Base-by-base conservation (phyloP, 2,888 invertebrate genomes). In the Orchesellides sinensis region DNA sequence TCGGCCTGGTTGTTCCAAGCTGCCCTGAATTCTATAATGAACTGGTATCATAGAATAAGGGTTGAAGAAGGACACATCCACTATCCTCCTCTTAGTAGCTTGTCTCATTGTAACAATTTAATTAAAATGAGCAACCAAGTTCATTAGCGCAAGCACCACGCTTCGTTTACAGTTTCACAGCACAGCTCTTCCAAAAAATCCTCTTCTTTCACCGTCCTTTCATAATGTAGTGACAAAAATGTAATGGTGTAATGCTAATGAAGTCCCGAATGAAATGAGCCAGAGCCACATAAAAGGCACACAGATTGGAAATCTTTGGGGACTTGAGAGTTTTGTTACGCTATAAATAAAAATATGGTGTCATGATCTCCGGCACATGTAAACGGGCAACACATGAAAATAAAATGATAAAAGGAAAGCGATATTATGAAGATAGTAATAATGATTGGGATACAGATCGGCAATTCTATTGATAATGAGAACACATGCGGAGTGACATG, bases 41-140 rank as follows among this genome's bases (percentile, higher is more conserved):
- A n/a, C n/a, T n/a, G n/a, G n/a, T n/a, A n/a, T n/a, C n/a, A n/a
- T n/a, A n/a, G n/a, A 23, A 25, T 56, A 72, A 56, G 74, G 74
- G 74, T 74, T 63, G 65, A n/a, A 32, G 61, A 17, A 35, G 61
- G 35, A 61, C 27, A 56, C 25, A 19, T 10, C 29, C 61, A 61
- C 59, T 25, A 29, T 29, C 54, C n/a, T n/a, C n/a, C n/a, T n/a
- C n/a, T n/a, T n/a, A n/a, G n/a, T n/a, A n/a, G n/a, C n/a, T 25
- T 21, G 17, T 23, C 63, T 54, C 52, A 35, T 75, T 68, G 66
- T 79, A 70, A 70, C 70, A 70, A 79, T 79, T 79, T 79, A 79
- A 79, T 79, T 70, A 79, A 79, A 79, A 70, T 79, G 78, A 70
- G 78, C 78, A 79, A 40, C 70, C 68, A 29, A 78, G 77, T 79